Conservation (phyloP, 2,888 invertebrate genomes). For the Pollenia angustigena region DNA sequence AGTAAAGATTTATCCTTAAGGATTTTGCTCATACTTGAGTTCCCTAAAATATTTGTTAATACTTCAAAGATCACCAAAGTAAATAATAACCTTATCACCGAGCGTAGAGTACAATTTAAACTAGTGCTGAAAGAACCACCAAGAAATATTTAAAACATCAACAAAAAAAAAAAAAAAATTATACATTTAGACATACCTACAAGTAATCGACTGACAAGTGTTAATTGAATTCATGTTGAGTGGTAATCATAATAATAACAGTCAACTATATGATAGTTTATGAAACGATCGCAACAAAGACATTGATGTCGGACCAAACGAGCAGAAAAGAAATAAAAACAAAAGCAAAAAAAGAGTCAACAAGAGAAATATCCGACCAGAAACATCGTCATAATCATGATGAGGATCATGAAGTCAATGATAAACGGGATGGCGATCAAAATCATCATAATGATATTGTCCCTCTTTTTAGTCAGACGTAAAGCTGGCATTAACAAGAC, state of each 20-base stretch:
- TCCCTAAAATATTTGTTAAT: background rate
- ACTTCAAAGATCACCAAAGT: too few relatives aligned
- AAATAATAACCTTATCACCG: background rate
- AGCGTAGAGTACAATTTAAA: slow-evolving; percentile 1
- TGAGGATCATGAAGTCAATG: slow-evolving; percentile 67
- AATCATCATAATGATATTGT: slow-evolving; percentile 60
- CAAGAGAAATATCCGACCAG: slow-evolving; percentile 1
- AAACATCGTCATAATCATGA: slow-evolving; percentile 38
- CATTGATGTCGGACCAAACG: slow-evolving; percentile 62
- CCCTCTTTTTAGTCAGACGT: slow-evolving; percentile 50
- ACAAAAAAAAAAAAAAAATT: slow-evolving; percentile 15
- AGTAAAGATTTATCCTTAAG: too few relatives aligned
- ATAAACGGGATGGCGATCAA: slow-evolving; percentile 50
- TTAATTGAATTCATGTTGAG: slow-evolving; percentile 84
- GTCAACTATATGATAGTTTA: slow-evolving; percentile 73
- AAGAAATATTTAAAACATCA: slow-evolving; percentile 17
- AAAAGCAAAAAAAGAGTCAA: background rate
- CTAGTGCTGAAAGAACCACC: slow-evolving; percentile 39
- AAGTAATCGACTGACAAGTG: slow-evolving; percentile 80
- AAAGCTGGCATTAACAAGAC: slow-evolving; percentile 67
- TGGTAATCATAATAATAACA: slow-evolving; percentile 83
- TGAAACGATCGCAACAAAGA: slow-evolving; percentile 70
- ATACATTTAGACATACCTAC: slow-evolving; percentile 7
- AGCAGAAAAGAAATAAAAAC: background rate
- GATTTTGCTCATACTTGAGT: background rate